Base-by-base conservation (phyloP, 2,888 invertebrate genomes). In the Nasonia oneida region DNA sequence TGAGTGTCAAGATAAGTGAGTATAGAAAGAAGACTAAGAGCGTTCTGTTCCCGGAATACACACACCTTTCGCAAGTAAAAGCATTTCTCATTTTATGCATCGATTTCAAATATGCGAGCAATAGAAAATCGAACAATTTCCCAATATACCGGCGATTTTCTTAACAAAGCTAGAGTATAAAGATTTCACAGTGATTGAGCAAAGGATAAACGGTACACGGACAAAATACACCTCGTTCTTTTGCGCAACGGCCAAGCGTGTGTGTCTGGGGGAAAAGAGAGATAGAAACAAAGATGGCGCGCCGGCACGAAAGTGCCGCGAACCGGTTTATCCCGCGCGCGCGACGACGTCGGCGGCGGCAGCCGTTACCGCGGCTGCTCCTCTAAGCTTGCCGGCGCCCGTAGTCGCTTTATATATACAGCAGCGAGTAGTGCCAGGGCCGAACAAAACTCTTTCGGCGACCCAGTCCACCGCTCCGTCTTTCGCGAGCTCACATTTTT, bases 271-370 rank as follows among this genome's bases (percentile, higher is more conserved):
- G 87, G 79, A 83, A 87, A 88, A 89, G 89, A 89, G 90, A 90
- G 90, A 90, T 89, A 90, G 89, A 88, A 88, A 90, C 88, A 90
- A 92, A 93, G 92, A 93, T 92, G 92, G 93, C 92, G 90, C 37
- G 70, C 84, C 33, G 37, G 91, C 90, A 77, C 85, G 78, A 90
- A 91, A 89, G 91, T 91, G 90, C 57, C 42, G 92, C 91, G 90
- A 93, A 93, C 93, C 93, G 93, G 93, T 93, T 93, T 85, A 78
- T 64, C 70, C 74, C 23, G 23, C 64, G 64, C 64, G 23, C 50
- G 53, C 50, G 50, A 42, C 39, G 39, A 39, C 39, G 39, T 29
- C 29, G 29, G 1, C 39, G 42, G 12, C 42, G 42, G 29, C 23
- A n/a, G 39, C 23, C 47, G 37, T 53, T 61, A 64, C 42, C 42